A percentile compares a stretch with the other conserved stretches of the same genome.
Evolutionary conservation across 1,140 invertebrate species (phyloP).

Genomic region (Luehdorfia chinensis): DNA sequence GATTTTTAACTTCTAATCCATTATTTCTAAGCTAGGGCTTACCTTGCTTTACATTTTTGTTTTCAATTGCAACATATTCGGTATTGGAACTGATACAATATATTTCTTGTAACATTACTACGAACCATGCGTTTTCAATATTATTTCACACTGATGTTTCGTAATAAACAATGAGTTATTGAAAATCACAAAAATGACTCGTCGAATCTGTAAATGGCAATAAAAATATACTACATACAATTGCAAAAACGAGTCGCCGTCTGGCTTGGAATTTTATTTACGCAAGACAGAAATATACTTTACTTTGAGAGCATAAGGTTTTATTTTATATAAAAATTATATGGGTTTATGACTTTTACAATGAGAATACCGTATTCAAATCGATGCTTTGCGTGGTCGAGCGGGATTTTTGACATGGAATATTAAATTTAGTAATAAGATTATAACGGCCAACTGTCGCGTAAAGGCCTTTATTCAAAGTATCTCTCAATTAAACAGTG

Average conservation of each 20-base stretch:
- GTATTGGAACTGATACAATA: too few species aligned
- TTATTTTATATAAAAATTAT: neutral
- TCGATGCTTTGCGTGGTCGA: slow-evolving; percentile 3
- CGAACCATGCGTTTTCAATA: too few species aligned
- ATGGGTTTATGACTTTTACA: neutral
- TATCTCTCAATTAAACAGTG: too few species aligned
- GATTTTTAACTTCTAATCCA: too few species aligned
- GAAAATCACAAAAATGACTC: slow-evolving; percentile 3
- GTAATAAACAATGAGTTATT: slow-evolving; percentile 8
- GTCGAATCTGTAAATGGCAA: slow-evolving; percentile 16
- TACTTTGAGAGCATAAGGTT: neutral
- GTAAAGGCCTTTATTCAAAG: too few species aligned
- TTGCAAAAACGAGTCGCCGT: slow-evolving; percentile 10
- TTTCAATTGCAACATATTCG: too few species aligned
- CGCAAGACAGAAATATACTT: neutral
- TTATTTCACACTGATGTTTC: too few species aligned
- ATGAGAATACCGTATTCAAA: slow-evolving; percentile 1
- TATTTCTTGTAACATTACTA: too few species aligned
- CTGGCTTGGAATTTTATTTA: too few species aligned
- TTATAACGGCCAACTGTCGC: neutral
- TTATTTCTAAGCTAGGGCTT: too few species aligned
- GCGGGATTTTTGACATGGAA: slow-evolving; percentile 1
- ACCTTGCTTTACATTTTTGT: too few species aligned
- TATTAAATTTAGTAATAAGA: slow-evolving; percentile 6
- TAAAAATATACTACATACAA: slow-evolving; percentile 14